Evolutionary conservation across 2,113 vertebrate species (phyloP).

Genomic region (Psilopsiagon aymara): DNA sequence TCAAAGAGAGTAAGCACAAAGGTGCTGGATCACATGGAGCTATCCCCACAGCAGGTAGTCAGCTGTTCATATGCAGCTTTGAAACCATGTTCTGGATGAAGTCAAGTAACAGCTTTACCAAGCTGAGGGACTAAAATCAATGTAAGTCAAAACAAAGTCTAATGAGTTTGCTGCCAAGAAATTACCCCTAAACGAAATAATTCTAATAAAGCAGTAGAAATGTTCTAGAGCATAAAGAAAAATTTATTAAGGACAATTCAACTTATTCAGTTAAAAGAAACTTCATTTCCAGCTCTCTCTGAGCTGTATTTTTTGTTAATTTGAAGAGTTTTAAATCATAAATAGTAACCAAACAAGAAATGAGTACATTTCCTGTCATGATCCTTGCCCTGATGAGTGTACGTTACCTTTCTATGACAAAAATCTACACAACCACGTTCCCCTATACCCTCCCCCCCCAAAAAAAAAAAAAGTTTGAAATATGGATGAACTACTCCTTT

Average conservation of each 20-base stretch:
- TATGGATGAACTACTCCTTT: not conserved
- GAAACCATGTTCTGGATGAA: not conserved
- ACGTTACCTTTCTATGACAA: not conserved
- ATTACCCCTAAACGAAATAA: not conserved
- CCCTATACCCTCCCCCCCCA: rapidly evolving
- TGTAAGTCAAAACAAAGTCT: not conserved
- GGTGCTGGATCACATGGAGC: not conserved
- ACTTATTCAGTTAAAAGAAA: not conserved
- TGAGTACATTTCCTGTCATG: not conserved
- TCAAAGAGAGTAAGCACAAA: not conserved
- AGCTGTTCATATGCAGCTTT: not conserved
- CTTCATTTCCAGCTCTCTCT: not conserved
- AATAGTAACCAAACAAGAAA: not conserved
- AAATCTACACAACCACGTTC: not conserved
- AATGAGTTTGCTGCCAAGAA: not conserved
- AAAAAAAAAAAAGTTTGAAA: not conserved
- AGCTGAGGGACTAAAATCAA: not conserved
- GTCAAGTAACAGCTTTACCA: not conserved
- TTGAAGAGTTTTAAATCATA: not conserved
- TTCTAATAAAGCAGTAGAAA: not conserved
- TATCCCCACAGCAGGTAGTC: not conserved
- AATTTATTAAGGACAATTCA: not conserved
- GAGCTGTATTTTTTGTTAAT: not conserved
- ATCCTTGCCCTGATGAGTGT: not conserved
- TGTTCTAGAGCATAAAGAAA: not conserved